Base-by-base conservation (phyloP, 1,140 invertebrate species). In the Drosophila elegans region DNA sequence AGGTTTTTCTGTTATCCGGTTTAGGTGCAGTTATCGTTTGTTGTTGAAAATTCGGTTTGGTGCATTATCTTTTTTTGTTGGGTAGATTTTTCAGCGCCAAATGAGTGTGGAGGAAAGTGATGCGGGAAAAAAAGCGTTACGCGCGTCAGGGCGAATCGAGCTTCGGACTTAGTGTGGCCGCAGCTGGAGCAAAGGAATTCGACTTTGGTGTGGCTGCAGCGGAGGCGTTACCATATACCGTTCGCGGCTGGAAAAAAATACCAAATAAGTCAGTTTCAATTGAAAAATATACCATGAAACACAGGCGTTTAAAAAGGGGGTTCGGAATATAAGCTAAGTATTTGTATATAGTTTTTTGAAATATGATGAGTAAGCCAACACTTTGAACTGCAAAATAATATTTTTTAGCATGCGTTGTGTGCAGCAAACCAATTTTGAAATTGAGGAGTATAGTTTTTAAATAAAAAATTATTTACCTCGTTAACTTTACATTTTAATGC, bases 71-170 rank as follows among this genome's bases (percentile, higher is more conserved):
- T 36, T 46, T 9, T 44, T 61, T 42, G 13, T n/a, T 12, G 46
- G 32, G 49, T 62, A 53, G 67, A 71, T 68, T 74, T 78, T 72
- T 82, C 68, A 89, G 77, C 80, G 79, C 64, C 73, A 89, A 83
- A 83, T 64, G 49, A 57, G 29, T 75, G 69, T 81, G 82, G 64
- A 84, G 68, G 61, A 64, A 68, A 73, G 73, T 80, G 52, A 78
- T 89, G 82, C 84, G 80, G 82, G 64, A 82, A 89, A 76, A 76
- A 83, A 77, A 64, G 67, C 80, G 77, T 74, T 74, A 89, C 83
- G 82, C 64, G 63, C 63, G 66, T 69, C 66, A 54, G 66, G 62
- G 61, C 66, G 61, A 66, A 49, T 66, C 66, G 69, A 85, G 83
- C 71, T 81, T 84, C 55, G 61, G 83, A 57, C 68, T 76, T 53